Base-by-base conservation (phyloP, 2,113 vertebrate genomes). In the Chloropsis hardwickii region DNA sequence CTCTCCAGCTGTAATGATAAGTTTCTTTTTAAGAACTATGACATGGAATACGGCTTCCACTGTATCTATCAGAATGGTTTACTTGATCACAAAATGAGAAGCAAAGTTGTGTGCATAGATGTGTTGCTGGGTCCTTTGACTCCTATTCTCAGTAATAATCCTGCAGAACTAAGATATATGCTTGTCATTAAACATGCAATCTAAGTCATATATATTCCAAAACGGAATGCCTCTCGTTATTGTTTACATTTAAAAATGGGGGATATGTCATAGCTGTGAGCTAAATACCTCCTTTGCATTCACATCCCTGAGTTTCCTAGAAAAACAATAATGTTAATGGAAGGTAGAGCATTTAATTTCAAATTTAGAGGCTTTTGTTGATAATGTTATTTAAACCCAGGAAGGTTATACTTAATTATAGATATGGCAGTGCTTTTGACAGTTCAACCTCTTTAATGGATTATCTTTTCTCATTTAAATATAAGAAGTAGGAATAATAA, bases 401-500 rank as follows among this genome's bases (percentile, higher is more conserved):
- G 23, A 93, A 61, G 94, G 70, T 94, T 96, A 87, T 94, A 94
- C 69, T 95, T 97, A 95, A 96, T 97, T 97, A 92, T 77, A 96
- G 86, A 96, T 87, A 94, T 37, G 58, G 27, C 79, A 85, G 70
- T 83, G 73, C 56, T 97, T 95, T 96, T 97, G 96, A 86, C 79
- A 93, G 81, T 80, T 97, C 58, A 86, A 48, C 35, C 79, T 86
- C 90, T 95, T 96, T 87, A 85, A 88, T 95, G 81, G 81, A 94
- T 97, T 97, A 95, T 90, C 44, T 96, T 97, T 96, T 67, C 81
- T 91, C 70, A 93, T 90, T 97, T 97, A 94, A 95, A 96, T 88
- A 65, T 65, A 96, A 90, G 51, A 51, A 79, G 39, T 61, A 90
- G 39, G 64, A 93, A 95, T 97, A 96, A 95, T 86, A 92, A 57